phyloP scores from a whole-genome alignment of 2,113 vertebrate species.

The Macaca nemestrina region DNA sequence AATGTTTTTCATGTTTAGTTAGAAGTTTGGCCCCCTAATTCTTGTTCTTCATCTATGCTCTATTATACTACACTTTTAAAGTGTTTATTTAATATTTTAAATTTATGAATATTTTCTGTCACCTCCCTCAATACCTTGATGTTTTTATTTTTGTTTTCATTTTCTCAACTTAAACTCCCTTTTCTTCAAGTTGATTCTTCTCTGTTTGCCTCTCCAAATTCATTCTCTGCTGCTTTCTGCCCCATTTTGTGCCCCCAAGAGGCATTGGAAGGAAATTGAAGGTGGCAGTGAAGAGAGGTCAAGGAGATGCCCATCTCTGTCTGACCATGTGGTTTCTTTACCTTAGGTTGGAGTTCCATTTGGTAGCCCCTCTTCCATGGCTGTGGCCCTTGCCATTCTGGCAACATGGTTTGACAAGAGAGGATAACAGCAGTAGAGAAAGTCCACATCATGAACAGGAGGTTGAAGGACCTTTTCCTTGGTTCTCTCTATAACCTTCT shows the following conservation, averaged over 20 bases:
- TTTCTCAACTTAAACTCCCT: neutral
- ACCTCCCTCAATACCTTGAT: neutral
- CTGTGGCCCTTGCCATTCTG: neutral
- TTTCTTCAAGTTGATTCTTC: neutral
- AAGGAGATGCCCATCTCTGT: neutral
- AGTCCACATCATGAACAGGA: neutral
- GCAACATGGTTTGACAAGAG: neutral
- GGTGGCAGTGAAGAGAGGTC: no score
- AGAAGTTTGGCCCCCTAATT: neutral
- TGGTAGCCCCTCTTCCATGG: accelerated
- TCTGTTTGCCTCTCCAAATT: neutral
- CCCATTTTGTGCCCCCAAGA: neutral
- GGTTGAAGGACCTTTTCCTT: neutral
- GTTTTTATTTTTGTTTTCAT: neutral
- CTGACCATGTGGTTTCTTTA: accelerated
- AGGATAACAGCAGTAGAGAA: neutral
- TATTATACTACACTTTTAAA: neutral
- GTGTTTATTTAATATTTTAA: neutral
- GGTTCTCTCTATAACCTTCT: neutral
- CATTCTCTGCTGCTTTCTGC: neutral
- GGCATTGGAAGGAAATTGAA: no score
- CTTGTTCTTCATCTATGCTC: neutral
- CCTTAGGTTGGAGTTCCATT: no score
- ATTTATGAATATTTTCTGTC: neutral
- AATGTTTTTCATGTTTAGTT: neutral